Evolutionary conservation across 2,113 vertebrate species (phyloP), one percentile per base, ranked within the genome.

Genomic region (Galemys pyrenaicus): DNA sequence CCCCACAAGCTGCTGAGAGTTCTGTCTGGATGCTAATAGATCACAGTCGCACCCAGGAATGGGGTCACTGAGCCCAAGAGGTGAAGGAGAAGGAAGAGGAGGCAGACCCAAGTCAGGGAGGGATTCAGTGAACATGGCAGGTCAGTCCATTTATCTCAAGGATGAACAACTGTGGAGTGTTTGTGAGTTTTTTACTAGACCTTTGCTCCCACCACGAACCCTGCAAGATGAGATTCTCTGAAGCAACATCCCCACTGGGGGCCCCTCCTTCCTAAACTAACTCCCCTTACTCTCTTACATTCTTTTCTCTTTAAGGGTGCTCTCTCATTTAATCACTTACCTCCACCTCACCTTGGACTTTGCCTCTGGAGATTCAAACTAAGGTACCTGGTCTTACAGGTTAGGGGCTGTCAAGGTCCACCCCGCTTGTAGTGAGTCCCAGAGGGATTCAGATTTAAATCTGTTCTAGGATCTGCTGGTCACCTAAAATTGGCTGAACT

Each of bases 371-470:
- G 49, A 46, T 39, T 44, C 39, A 44, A 6, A 10, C 20, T 70
- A 10, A 71, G 65, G 49, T 19, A 11, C 28, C 15, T 13, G 15
- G 5, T 49, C 60, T 93, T 32, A 8, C 17, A 70, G 39, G 9
- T 28, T 3, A 20, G 12, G 32, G 6, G 2, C 9, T n/a, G 20
- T 3, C 39, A 70, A 3, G 5, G 26, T 15, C n/a, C 28, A 51
- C 2, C 7, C 6, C 1, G 37, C 65, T 22, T 4, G 3, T 6
- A n/a, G 24, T n/a, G 35, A 75, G 28, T 12, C 67, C 37, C 28
- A 19, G 22, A 86, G 32, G 28, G 32, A 70, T 60, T 87, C 85
- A n/a, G 24, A 65, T 44, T 91, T 39, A 82, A 86, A 71, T 75
- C 17, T 51, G 65, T 58, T 81, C 77, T 82, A 17, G 22, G 12